Evolutionary conservation across 2,797 vertebrate species (phyloP), one percentile per base, ranked within the genome.

Genomic region (Peromyscus nudipes): DNA sequence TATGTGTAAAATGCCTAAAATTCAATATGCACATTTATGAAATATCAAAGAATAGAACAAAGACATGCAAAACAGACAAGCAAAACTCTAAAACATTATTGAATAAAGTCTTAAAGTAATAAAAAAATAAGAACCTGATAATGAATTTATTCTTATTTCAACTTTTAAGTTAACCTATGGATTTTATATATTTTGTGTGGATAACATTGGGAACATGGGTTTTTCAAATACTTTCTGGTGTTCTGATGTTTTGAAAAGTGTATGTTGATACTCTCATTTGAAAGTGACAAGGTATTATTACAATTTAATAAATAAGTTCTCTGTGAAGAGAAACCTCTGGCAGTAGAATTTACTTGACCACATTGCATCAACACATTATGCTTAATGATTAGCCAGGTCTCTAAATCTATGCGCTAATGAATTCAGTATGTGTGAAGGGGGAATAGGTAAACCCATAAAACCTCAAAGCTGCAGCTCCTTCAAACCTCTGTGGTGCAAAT

Each of bases 391-490:
- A 91, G 4, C 27, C 37, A 40, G 52, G 16, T 82, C 94, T 96
- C 88, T 93, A 95, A 97, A 96, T 97, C 82, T 84, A 3, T 82
- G 79, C 91, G 85, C 57, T 95, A 85, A 95, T 86, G 92, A 95
- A 94, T 91, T 93, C 82, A 97, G 0, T 93, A 91, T 95, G 79
- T 88, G 77, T 34, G 40, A 29, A 81, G 6, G 1, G 91, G 92
- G 94, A 97, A 92, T 93, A 95, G 81, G 64, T 23, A 94, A 95
- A 43, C 73, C 89, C 73, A 89, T 97, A 92, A 96, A 97, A 91
- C 40, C 85, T 92, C 64, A 91, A 84, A 88, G 64, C 52, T 57
- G 91, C 67, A 49, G 79, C 23, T 81, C 52, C 73, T 31, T 4
- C 31, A 52, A 89, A 52, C 57, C 88, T 97, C 90, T 2, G 13